These are phyloP conservation scores for Rhyzopertha dominica DNA, from an alignment of 1,140 invertebrate species.

Conservation along the genomic window DNA sequence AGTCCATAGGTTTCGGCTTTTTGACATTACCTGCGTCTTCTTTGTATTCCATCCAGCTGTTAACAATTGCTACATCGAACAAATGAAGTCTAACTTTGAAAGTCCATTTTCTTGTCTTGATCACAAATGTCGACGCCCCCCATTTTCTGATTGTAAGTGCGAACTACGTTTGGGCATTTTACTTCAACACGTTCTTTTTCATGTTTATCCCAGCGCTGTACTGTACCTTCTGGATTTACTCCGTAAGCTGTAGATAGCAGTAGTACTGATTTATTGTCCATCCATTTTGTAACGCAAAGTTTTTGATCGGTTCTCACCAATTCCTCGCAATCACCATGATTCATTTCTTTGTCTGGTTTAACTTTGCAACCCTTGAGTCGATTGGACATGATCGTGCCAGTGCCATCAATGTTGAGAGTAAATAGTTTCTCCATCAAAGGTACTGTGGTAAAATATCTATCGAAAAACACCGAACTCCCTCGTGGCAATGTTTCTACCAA, in stretches of 20 bases:
- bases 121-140: constrained; percentile 15
- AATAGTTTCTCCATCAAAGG: constrained; percentile 13
- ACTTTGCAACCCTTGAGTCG: constrained; percentile 13
- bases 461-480: constrained; percentile 29
- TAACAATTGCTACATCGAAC: no score
- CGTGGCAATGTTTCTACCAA: constrained; percentile 24
- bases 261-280: constrained; percentile 22
- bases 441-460: constrained; percentile 27
- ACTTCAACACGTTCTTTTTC: constrained; percentile 14
- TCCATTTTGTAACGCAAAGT: no score
- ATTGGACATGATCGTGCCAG: constrained; percentile 18
- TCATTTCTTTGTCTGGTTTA: constrained; percentile 14
- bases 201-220: constrained; percentile 11
- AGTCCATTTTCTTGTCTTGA: no score
- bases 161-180: constrained; percentile 10
- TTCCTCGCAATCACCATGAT: constrained; percentile 13
- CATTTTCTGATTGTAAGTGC: constrained; percentile 16
- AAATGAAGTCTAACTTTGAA: no score
- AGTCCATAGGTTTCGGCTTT: no score
- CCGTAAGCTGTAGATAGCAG: constrained; percentile 12
- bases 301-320: constrained; percentile 8
- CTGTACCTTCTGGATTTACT: constrained; percentile 7
- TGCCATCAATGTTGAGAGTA: constrained; percentile 9
- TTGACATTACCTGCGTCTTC: no score
- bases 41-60: no score